Percentiles rank a stretch among this genome's conserved stretches.
These are phyloP conservation scores for Atopsyche davidsoni DNA, from an alignment of 1,140 invertebrate genomes.

Conservation along the genomic window DNA sequence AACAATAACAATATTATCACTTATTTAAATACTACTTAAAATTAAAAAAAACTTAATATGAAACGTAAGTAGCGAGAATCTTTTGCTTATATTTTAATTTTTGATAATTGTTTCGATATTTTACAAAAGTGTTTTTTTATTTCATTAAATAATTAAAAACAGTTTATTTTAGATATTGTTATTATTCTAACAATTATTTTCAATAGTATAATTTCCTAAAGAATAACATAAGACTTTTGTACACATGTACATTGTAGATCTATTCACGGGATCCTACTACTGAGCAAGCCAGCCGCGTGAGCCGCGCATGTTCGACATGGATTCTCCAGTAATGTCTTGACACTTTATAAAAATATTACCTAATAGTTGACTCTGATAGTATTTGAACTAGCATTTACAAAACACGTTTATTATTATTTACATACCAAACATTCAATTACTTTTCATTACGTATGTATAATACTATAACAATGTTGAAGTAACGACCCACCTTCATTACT, in stretches of 20 bases:
- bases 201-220: neutral
- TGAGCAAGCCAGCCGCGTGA: too few species aligned
- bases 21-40: too few species aligned
- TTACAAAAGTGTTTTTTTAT: too few species aligned
- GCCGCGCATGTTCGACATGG: too few species aligned
- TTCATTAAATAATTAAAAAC: too few species aligned
- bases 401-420: constrained; percentile 7
- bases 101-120: too few species aligned
- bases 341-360: constrained; percentile 20
- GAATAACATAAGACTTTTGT: neutral
- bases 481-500: constrained; percentile 12
- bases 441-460: constrained; percentile 14
- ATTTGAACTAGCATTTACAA: neutral
- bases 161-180: too few species aligned
- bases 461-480: constrained; percentile 9
- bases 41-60: too few species aligned
- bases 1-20: constrained; percentile 3
- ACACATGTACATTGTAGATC: neutral
- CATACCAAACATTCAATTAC: constrained; percentile 7
- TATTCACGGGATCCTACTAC: too few species aligned
- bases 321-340: neutral
- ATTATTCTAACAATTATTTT: neutral
- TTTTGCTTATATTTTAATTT: too few species aligned
- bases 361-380: constrained; percentile 13
- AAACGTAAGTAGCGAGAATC: too few species aligned